These are phyloP conservation scores for Plestiodon gilberti DNA, from an alignment of 2,113 vertebrate species.

Conservation along the genomic window DNA sequence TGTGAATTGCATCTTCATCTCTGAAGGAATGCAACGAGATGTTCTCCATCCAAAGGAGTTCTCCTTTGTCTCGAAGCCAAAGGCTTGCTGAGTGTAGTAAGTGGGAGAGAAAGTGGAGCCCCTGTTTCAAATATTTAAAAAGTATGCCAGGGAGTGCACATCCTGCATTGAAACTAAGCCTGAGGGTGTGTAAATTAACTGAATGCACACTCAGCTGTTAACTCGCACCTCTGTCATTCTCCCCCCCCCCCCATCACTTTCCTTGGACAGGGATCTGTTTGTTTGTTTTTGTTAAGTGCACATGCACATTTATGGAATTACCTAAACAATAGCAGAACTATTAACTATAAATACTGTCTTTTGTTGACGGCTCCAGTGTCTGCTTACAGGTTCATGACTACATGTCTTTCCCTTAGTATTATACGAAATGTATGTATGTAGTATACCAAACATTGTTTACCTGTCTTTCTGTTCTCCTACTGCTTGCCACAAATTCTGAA, in stretches of 20 bases:
- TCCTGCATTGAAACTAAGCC: no score
- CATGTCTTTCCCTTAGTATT: not conserved
- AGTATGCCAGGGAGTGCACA: no score
- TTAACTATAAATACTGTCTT: not conserved
- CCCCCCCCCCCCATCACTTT: no score
- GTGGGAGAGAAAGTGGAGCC: not conserved
- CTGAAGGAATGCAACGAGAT: not conserved
- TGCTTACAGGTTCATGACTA: not conserved
- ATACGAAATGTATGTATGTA: not conserved
- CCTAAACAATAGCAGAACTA: no score
- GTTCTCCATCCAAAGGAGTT: not conserved
- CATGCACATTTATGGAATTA: no score
- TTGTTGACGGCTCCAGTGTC: not conserved
- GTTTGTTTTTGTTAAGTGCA: no score
- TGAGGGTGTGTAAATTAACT: no score
- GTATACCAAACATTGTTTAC: not conserved
- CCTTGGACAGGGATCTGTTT: no score
- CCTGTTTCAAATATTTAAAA: not conserved
- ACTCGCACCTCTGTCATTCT: no score
- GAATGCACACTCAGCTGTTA: no score
- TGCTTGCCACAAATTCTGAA: not conserved
- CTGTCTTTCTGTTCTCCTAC: not conserved
- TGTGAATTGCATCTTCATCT: not conserved
- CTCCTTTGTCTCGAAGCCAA: no score
- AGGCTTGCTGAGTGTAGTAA: not conserved